phyloP scores from a whole-genome alignment of 2,797 vertebrate species.

The Avahi laniger region DNA sequence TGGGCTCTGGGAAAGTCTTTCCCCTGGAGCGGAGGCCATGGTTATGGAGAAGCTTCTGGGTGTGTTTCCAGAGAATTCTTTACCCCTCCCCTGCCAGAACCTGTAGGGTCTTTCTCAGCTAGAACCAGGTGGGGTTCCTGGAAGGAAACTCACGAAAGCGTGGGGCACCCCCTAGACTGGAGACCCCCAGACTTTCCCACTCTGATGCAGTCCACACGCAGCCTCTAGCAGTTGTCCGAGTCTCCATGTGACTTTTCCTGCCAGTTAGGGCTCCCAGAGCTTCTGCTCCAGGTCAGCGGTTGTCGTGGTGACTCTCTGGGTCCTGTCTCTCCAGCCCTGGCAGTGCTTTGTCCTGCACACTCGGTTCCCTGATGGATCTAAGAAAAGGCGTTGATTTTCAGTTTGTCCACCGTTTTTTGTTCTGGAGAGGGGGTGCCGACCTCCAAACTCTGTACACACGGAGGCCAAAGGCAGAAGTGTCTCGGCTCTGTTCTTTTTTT shows the following conservation, averaged over 20 bases:
- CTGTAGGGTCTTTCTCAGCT: not conserved
- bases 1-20: not conserved
- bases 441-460: accelerated
- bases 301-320: too few relatives aligned
- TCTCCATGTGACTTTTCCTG: not conserved
- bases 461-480: accelerated
- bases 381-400: not conserved
- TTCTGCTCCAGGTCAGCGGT: not conserved
- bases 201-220: not conserved
- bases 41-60: too few relatives aligned
- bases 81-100: not conserved
- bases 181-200: not conserved
- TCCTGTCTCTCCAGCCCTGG: not conserved
- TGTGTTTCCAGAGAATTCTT: not conserved
- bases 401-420: not conserved
- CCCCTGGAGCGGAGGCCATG: not conserved
- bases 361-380: not conserved
- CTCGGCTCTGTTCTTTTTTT: not conserved
- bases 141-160: not conserved
- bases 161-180: not conserved
- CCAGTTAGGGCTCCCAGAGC: not conserved
- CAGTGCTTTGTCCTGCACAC: not conserved
- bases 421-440: not conserved
- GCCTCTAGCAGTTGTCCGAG: not conserved
- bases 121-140: not conserved